A percentile compares a stretch with the other conserved stretches of the same genome.
phyloP scores from a whole-genome alignment of 2,888 invertebrate species.

The Prosopocoilus inquinatus region DNA sequence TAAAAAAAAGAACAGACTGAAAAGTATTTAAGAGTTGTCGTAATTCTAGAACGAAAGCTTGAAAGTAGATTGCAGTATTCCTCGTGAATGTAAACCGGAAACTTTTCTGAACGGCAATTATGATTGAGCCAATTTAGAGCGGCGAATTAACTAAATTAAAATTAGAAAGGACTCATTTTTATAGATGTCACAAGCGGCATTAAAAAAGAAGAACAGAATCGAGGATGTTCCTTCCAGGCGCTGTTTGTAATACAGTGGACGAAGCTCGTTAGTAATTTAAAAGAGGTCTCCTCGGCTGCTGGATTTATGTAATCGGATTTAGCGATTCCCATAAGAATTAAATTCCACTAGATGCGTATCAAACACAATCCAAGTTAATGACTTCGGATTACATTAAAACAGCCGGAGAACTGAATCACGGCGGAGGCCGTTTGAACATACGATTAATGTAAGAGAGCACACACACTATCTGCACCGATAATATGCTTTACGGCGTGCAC shows the following conservation, averaged over 20 bases:
- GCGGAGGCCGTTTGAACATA: constrained; percentile 1
- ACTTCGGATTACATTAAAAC: constrained; percentile 9
- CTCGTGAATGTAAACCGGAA: too few relatives aligned
- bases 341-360: constrained; percentile 9
- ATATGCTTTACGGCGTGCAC: not conserved
- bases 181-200: not conserved
- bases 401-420: constrained; percentile 6
- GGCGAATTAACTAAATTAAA: not conserved
- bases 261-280: not conserved
- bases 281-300: not conserved
- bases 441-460: not conserved
- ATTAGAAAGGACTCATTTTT: not conserved
- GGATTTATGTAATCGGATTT: constrained; percentile 9
- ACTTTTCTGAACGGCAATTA: too few relatives aligned
- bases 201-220: not conserved
- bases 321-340: constrained; percentile 8
- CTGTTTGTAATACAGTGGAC: not conserved
- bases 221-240: too few relatives aligned
- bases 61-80: too few relatives aligned
- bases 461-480: not conserved
- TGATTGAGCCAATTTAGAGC: not conserved
- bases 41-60: too few relatives aligned
- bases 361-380: constrained; percentile 7
- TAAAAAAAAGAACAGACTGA: too few relatives aligned
- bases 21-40: too few relatives aligned